phyloP scores from a whole-genome alignment of 2,113 vertebrate genomes.

The Gobius niger region DNA sequence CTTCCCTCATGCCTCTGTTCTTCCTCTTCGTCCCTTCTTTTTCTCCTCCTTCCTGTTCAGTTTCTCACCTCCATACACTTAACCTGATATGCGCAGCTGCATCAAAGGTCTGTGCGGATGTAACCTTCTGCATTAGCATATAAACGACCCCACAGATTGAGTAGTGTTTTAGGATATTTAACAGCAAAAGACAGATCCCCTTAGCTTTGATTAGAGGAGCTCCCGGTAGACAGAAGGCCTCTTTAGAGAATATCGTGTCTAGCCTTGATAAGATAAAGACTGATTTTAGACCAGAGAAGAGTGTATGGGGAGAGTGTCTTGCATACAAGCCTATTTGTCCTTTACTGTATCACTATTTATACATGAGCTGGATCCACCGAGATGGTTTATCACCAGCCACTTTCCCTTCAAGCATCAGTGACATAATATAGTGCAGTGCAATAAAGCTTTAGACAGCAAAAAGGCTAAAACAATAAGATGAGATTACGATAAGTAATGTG shows the following conservation, averaged over 20 bases:
- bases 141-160: conserved; percentile 67
- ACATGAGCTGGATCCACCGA: background rate
- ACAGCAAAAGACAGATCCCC: conserved; percentile 65
- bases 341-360: background rate
- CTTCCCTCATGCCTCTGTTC: conserved; percentile 40
- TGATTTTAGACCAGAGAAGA: conserved; percentile 38
- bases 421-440: background rate
- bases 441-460: conserved; percentile 1
- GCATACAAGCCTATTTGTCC: conserved; percentile 1
- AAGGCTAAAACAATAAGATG: background rate
- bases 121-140: conserved; percentile 72
- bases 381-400: background rate
- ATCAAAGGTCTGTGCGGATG: conserved; percentile 46
- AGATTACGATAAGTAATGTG: background rate
- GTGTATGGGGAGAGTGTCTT: background rate
- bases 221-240: conserved; percentile 54
- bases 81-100: conserved; percentile 43
- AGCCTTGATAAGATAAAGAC: conserved; percentile 64
- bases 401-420: background rate
- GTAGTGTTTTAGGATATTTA: conserved; percentile 71
- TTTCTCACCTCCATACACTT: conserved; percentile 16
- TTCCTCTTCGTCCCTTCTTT: conserved; percentile 37
- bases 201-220: conserved; percentile 58
- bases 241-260: conserved; percentile 60
- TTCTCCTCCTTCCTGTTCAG: conserved; percentile 35